Percentiles rank a stretch among this genome's conserved stretches.
These are phyloP conservation scores for Etheostoma spectabile DNA, from an alignment of 2,113 vertebrate species.

Conservation along the genomic window DNA sequence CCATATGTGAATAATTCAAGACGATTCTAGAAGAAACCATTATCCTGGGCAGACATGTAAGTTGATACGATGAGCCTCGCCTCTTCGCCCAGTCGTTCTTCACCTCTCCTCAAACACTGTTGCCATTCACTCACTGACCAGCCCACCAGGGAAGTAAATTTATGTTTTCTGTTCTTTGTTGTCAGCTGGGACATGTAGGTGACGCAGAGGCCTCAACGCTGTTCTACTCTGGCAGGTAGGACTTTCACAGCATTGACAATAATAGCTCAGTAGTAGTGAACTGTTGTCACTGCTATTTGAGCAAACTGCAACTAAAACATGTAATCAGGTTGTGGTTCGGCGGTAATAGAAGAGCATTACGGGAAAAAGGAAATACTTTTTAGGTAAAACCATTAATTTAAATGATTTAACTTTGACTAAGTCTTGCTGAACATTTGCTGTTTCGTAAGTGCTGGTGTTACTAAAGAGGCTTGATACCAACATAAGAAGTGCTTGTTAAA, in stretches of 20 bases:
- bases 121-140: conserved; percentile 31
- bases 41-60: conserved; percentile 91
- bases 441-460: background rate
- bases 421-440: background rate
- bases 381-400: background rate
- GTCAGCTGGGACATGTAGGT: conserved; percentile 39
- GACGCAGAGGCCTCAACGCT: conserved; percentile 34
- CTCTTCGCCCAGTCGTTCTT: conserved; percentile 21
- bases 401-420: background rate
- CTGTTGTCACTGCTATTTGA: background rate
- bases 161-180: conserved; percentile 32
- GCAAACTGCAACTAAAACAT: background rate
- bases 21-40: conserved; percentile 89
- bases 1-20: conserved; percentile 92
- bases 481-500: background rate
- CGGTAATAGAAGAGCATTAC: background rate
- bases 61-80: conserved; percentile 79
- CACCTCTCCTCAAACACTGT: conserved; percentile 29
- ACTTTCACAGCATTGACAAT: conserved; percentile 17
- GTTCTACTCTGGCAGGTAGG: conserved; percentile 53
- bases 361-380: background rate
- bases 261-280: background rate
- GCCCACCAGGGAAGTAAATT: conserved; percentile 10
- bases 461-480: background rate
- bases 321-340: background rate